Conservation (phyloP, 2,888 invertebrate species). For the Xiphydria camelus region DNA sequence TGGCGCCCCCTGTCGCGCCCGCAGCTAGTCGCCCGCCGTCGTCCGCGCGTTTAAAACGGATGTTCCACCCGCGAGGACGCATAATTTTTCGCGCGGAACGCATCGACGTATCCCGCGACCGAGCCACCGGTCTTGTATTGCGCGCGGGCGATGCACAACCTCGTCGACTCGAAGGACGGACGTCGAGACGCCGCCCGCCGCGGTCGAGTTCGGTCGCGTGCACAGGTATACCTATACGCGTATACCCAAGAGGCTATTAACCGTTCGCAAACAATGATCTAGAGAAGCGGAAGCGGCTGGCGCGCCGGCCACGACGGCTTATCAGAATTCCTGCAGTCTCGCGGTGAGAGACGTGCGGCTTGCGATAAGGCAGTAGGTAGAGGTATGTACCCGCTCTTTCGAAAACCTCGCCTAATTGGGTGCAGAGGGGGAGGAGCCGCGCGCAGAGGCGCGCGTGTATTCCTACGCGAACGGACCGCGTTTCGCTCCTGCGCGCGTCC, state of each 20-base stretch:
- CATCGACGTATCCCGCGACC: too few species aligned
- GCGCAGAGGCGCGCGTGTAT: too few species aligned
- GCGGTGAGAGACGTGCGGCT: constrained; percentile 4
- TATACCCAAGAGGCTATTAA: constrained; percentile 54
- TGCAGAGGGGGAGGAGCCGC: too few species aligned
- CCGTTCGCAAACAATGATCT: constrained; percentile 57
- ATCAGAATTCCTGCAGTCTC: constrained; percentile 50
- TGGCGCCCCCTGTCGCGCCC: constrained; percentile 44
- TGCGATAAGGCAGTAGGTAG: too few species aligned
- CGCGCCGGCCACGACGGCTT: constrained; percentile 28
- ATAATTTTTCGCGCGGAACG: constrained; percentile 44
- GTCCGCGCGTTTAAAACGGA: constrained; percentile 41
- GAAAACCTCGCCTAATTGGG: too few species aligned
- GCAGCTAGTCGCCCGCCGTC: constrained; percentile 40
- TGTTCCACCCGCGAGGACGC: constrained; percentile 43
- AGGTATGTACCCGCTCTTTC: too few species aligned
- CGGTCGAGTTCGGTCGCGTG: constrained; percentile 34
- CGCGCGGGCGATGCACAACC: too few species aligned
- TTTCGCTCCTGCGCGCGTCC: constrained; percentile 4
- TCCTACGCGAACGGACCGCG: neutral
- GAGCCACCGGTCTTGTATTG: too few species aligned
- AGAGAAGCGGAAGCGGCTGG: constrained; percentile 50
- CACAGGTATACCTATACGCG: too few species aligned
- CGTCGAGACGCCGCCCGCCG: too few species aligned
- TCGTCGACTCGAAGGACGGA: too few species aligned